Conservation (phyloP, 2,797 vertebrate genomes). For the Acestrorhynchus altus region DNA sequence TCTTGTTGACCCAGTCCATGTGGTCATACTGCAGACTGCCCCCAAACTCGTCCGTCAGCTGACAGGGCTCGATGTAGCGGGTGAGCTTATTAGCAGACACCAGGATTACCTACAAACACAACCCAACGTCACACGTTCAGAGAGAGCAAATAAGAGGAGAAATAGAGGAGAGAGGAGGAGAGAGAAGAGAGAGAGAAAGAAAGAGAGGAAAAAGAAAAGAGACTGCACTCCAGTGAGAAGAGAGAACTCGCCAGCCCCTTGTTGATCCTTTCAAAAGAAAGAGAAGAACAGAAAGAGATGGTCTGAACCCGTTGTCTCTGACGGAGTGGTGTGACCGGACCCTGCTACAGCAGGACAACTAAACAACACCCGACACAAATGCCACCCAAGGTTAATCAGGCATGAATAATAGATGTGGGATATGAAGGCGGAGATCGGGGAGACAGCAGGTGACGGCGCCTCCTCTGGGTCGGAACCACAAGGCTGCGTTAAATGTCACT, state of each 20-base stretch:
- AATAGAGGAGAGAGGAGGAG: too few relatives aligned
- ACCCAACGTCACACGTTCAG: not conserved
- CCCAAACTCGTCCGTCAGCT: slow-evolving; percentile 97
- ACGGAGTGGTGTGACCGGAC: not conserved
- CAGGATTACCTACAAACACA: slow-evolving; percentile 89
- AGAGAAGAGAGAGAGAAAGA: too few relatives aligned
- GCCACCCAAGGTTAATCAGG: slow-evolving; percentile 47
- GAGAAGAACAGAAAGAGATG: not conserved
- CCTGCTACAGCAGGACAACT: not conserved
- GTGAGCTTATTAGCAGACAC: slow-evolving; percentile 98
- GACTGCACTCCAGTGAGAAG: not conserved
- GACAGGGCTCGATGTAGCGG: slow-evolving; percentile 95
- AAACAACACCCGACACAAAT: slow-evolving; percentile 37
- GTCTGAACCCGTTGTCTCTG: too few relatives aligned
- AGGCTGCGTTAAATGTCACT: slow-evolving; percentile 37
- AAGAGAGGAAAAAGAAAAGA: not conserved
- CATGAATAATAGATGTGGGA: slow-evolving; percentile 55
- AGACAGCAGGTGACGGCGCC: slow-evolving; percentile 42
- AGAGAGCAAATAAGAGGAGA: not conserved
- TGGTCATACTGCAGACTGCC: slow-evolving; percentile 96
- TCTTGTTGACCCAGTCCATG: slow-evolving; percentile 97
- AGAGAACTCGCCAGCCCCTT: slow-evolving; percentile 89
- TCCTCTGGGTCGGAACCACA: slow-evolving; percentile 26
- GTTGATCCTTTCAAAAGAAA: slow-evolving; percentile 79
- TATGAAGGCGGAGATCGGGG: slow-evolving; percentile 28